Evolutionary conservation across 2,888 invertebrate species (phyloP).

Genomic region (Seladonia tumulorum): DNA sequence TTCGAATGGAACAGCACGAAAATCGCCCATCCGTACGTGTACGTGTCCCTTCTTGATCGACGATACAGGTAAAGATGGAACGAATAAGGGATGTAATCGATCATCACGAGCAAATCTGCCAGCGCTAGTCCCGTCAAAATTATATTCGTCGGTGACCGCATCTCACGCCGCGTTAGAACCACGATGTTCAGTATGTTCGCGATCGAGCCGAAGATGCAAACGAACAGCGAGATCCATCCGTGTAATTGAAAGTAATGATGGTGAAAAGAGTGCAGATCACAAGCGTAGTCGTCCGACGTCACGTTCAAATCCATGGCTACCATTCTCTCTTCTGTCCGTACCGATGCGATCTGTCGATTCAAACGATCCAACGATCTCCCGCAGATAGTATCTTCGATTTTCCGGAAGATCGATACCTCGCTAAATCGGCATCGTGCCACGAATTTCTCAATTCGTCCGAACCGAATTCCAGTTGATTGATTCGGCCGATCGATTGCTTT

Average conservation of each 20-base stretch:
- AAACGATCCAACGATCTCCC: not conserved
- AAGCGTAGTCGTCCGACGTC: conserved; percentile 81
- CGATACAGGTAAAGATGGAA: conserved; percentile 91
- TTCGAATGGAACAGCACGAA: conserved; percentile 96
- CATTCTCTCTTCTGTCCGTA: not conserved
- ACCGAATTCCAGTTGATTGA: not conserved
- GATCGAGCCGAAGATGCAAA: conserved; percentile 95
- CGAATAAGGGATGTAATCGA: conserved; percentile 96
- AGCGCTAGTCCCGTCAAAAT: conserved; percentile 96
- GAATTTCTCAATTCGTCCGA: not conserved
- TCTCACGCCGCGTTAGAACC: conserved; percentile 94
- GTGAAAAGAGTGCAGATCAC: conserved; percentile 87
- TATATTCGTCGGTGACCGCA: conserved; percentile 96
- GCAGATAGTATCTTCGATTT: not conserved
- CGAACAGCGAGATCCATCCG: conserved; percentile 93
- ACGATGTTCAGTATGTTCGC: conserved; percentile 97
- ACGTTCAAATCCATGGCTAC: conserved; percentile 33
- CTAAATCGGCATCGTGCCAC: not conserved
- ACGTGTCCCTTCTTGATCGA: conserved; percentile 85
- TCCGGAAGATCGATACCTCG: not conserved
- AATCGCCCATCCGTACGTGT: conserved; percentile 91
- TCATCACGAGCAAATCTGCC: conserved; percentile 97
- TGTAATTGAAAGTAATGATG: conserved; percentile 90
- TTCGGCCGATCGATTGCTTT: not conserved
- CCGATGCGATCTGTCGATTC: too few relatives aligned